Conservation (phyloP, 2,888 invertebrate genomes). For the Phyllotreta cruciferae region DNA sequence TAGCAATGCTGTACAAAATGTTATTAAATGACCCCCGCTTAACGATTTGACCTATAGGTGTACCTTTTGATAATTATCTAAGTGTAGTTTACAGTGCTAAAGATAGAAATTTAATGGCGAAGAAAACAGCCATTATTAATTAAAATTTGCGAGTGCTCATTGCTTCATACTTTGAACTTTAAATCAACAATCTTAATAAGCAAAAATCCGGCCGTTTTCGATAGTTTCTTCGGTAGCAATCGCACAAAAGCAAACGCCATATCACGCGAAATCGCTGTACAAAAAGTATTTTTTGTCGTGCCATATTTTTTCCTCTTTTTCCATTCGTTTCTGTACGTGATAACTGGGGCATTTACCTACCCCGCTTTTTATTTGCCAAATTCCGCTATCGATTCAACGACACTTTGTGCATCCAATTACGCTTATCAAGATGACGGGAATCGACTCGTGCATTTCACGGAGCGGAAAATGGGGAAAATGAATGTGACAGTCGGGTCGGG, state of each 20-base stretch:
- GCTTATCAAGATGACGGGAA: constrained; percentile 18
- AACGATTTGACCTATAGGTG: too few species aligned
- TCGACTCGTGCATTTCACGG: constrained; percentile 8
- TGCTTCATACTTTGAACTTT: too few species aligned
- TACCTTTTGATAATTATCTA: too few species aligned
- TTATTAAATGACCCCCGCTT: too few species aligned
- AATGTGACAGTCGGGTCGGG: too few species aligned
- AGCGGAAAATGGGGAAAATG: constrained; percentile 1
- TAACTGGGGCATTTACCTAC: constrained; percentile 22
- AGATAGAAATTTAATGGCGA: too few species aligned
- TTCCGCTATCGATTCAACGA: constrained; percentile 15
- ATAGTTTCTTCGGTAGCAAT: not conserved
- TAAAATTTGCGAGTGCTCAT: too few species aligned
- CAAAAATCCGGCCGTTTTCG: not conserved
- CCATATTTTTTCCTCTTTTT: too few species aligned
- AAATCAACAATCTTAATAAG: too few species aligned
- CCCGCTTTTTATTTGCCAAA: constrained; percentile 13
- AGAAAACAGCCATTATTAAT: too few species aligned
- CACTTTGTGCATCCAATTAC: constrained; percentile 16
- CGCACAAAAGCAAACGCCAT: not conserved
- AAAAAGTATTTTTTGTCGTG: constrained; percentile 15
- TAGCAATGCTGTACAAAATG: too few species aligned
- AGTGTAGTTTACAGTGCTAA: too few species aligned
- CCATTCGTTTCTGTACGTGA: constrained; percentile 21
- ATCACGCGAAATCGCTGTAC: constrained; percentile 12